Conservation (phyloP, 1,140 invertebrate genomes). For the Penaeus chinensis region DNA sequence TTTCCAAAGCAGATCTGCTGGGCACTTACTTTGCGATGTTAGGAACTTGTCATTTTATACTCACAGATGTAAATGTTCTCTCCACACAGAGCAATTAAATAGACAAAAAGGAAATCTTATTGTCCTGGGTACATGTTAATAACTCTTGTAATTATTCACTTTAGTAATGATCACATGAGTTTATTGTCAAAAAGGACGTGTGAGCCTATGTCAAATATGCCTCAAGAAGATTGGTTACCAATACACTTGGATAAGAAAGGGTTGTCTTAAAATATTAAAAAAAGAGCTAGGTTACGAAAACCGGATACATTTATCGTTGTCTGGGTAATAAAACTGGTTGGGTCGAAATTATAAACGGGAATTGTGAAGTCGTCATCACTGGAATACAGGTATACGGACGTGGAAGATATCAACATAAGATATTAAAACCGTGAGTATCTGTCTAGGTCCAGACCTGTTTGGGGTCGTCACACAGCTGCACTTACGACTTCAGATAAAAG, state of each 20-base stretch:
- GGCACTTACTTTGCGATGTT: slow-evolving; percentile 61
- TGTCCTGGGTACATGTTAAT: slow-evolving; percentile 43
- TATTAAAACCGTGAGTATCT: slow-evolving; percentile 55
- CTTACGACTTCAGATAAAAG: background rate
- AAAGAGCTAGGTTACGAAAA: no score
- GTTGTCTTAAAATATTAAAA: no score
- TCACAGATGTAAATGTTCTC: slow-evolving; percentile 59
- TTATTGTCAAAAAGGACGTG: slow-evolving; percentile 41
- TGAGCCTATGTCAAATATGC: background rate
- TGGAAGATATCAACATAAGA: slow-evolving; percentile 30
- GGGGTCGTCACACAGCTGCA: slow-evolving; percentile 8
- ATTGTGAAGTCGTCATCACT: slow-evolving; percentile 1
- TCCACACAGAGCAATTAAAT: slow-evolving; percentile 53
- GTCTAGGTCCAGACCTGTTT: slow-evolving; percentile 47
- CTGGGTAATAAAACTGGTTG: no score
- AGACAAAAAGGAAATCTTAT: slow-evolving; percentile 50
- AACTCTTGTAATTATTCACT: slow-evolving; percentile 17
- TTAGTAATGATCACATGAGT: slow-evolving; percentile 42
- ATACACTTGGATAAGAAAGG: no score
- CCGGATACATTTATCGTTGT: no score
- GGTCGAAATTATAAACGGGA: background rate
- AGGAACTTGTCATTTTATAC: slow-evolving; percentile 60
- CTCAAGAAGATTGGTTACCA: no score
- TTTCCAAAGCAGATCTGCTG: slow-evolving; percentile 56
- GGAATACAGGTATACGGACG: slow-evolving; percentile 7